phyloP scores from a whole-genome alignment of 2,888 invertebrate species.

The Drosophila sordidula region DNA sequence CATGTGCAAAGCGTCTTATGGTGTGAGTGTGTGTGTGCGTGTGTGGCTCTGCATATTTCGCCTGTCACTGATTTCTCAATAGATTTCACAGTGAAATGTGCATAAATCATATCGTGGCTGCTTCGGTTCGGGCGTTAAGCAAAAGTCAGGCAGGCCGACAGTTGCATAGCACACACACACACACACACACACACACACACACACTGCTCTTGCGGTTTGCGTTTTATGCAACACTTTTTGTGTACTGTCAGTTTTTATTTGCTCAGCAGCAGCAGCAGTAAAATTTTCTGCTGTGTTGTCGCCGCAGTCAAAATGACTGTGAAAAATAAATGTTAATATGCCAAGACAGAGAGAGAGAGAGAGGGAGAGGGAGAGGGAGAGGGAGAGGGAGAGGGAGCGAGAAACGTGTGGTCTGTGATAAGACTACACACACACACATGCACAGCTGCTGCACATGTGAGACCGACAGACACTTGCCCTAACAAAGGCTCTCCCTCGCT shows the following conservation, averaged over 20 bases:
- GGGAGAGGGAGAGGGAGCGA: slow-evolving; percentile 20
- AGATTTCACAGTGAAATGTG: slow-evolving; percentile 72
- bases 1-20: slow-evolving; percentile 47
- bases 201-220: slow-evolving; percentile 58
- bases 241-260: slow-evolving; percentile 66
- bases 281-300: slow-evolving; percentile 74
- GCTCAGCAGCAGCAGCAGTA: slow-evolving; percentile 46
- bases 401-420: slow-evolving; percentile 53
- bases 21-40: background rate
- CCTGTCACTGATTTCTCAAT: slow-evolving; percentile 78
- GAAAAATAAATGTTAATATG: slow-evolving; percentile 81
- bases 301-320: slow-evolving; percentile 69
- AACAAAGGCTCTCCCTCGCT: slow-evolving; percentile 37
- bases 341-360: slow-evolving; percentile 39
- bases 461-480: slow-evolving; percentile 34
- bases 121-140: slow-evolving; percentile 57
- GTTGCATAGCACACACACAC: slow-evolving; percentile 43
- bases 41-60: slow-evolving; percentile 57
- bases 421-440: slow-evolving; percentile 27
- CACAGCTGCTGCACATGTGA: slow-evolving; percentile 9
- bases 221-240: slow-evolving; percentile 50
- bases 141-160: slow-evolving; percentile 70
- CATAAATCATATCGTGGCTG: slow-evolving; percentile 71
- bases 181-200: slow-evolving; percentile 5
- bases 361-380: slow-evolving; percentile 22